phyloP scores from a whole-genome alignment of 2,113 vertebrate species.

The Eolophus roseicapilla region DNA sequence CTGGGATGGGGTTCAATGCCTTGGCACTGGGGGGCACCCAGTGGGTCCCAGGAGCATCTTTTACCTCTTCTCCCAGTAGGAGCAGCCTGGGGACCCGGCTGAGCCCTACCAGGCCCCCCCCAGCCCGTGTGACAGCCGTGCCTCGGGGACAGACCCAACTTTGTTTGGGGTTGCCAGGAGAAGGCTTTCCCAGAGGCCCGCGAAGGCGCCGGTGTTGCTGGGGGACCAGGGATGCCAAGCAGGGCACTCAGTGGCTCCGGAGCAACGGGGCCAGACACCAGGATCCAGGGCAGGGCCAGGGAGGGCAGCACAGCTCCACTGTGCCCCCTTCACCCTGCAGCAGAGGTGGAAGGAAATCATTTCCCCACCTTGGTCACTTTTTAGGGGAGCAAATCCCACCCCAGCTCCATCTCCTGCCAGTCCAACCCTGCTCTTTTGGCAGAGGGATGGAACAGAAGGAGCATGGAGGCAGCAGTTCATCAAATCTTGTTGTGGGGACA shows the following conservation, averaged over 20 bases:
- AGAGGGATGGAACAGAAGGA: background rate
- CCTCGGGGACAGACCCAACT: background rate
- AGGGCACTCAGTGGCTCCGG: rapidly evolving
- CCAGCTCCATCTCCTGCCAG: background rate
- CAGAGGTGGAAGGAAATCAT: background rate
- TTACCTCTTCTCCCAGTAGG: background rate
- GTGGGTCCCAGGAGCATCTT: background rate
- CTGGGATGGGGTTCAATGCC: rapidly evolving
- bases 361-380: background rate
- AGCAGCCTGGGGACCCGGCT: background rate
- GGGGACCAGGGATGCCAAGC: background rate
- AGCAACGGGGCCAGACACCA: background rate
- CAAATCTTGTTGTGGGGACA: background rate
- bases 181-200: background rate
- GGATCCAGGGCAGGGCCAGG: rapidly evolving
- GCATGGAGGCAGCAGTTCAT: background rate
- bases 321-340: background rate
- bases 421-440: background rate
- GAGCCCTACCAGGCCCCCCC: background rate
- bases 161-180: slow-evolving; percentile 38
- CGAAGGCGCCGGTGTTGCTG: background rate
- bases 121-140: background rate
- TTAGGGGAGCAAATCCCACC: background rate
- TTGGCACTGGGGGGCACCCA: rapidly evolving
- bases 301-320: background rate